These are phyloP conservation scores for Liasis olivaceus DNA, from an alignment of 2,797 vertebrate species.

Conservation along the genomic window DNA sequence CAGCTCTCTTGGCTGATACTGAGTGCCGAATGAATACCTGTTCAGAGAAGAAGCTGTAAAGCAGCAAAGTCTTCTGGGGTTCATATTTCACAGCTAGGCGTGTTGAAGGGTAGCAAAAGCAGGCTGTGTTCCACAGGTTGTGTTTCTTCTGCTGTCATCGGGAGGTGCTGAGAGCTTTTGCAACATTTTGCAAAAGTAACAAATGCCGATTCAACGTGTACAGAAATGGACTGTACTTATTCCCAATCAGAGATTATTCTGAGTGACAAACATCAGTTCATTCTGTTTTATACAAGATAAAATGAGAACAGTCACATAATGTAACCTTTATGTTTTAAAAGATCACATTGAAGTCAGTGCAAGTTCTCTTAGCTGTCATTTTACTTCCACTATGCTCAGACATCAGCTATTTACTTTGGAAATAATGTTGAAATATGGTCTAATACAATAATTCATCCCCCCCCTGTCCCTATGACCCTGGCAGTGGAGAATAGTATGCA, in stretches of 20 bases:
- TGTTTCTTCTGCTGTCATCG: constrained; percentile 51
- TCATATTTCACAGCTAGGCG: constrained; percentile 63
- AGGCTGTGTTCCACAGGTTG: constrained; percentile 51
- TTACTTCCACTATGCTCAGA: neutral
- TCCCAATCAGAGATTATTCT: neutral
- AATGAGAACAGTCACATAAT: neutral
- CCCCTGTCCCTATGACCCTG: neutral
- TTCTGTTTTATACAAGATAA: neutral
- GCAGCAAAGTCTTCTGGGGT: constrained; percentile 42
- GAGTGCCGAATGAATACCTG: constrained; percentile 21
- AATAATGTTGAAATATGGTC: neutral
- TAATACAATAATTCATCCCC: neutral
- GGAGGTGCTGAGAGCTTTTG: constrained; percentile 21
- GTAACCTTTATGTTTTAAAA: neutral
- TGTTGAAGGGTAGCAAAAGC: constrained; percentile 44
- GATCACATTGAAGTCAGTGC: neutral
- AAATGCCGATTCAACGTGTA: constrained; percentile 37
- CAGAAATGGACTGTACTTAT: neutral
- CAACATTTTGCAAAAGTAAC: constrained; percentile 19
- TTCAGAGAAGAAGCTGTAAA: constrained; percentile 30
- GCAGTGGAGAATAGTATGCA: neutral
- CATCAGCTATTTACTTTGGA: neutral
- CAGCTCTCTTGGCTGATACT: constrained; percentile 35
- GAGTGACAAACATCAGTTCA: neutral
- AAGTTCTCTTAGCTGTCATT: neutral